phyloP scores from a whole-genome alignment of 2,113 vertebrate species.

The Bambusicola thoracicus region DNA sequence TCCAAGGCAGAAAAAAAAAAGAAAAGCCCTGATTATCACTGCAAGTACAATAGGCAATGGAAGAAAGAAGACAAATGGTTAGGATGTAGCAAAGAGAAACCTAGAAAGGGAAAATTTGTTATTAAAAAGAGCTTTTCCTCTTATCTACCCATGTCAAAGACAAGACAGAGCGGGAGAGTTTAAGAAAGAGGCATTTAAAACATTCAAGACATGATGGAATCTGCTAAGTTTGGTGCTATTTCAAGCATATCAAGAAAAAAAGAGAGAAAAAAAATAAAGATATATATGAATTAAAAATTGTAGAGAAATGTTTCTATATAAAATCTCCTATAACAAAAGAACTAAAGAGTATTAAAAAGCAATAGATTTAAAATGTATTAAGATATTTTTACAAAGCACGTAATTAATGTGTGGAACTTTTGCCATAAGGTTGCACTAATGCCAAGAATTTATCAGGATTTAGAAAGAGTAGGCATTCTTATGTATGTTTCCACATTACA shows the following conservation, averaged over 20 bases:
- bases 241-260: background rate
- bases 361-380: background rate
- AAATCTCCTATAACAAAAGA: background rate
- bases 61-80: background rate
- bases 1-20: background rate
- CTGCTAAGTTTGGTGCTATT: background rate
- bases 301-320: background rate
- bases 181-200: background rate
- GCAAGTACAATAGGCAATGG: background rate
- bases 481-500: background rate
- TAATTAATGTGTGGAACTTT: slow-evolving; percentile 12
- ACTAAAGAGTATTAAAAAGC: background rate
- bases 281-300: background rate
- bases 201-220: background rate
- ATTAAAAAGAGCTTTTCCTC: background rate
- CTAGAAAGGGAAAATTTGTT: background rate
- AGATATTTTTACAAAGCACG: slow-evolving; percentile 14
- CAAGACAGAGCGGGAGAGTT: background rate
- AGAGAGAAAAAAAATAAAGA: background rate
- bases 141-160: background rate
- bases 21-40: background rate
- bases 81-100: background rate
- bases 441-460: background rate
- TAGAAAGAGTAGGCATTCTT: slow-evolving; percentile 16
- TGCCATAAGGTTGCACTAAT: background rate